Base-by-base conservation (phyloP, 1,140 invertebrate species). In the Rhopalosiphum padi region DNA sequence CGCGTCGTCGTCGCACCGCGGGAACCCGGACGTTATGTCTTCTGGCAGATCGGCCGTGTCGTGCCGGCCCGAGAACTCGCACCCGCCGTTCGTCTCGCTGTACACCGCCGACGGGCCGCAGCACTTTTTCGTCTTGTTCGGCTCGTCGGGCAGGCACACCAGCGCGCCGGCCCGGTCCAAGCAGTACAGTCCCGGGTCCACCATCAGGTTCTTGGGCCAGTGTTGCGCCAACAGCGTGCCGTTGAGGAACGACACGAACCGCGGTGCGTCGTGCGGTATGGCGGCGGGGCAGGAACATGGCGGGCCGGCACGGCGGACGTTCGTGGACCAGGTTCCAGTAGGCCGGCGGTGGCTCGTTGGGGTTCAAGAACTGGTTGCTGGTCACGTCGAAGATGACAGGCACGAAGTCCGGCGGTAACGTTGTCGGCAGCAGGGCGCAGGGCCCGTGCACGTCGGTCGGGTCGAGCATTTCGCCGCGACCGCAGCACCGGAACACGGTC, bases 91-190 rank as follows among this genome's bases (percentile, higher is more conserved):
- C 85, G 95, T 95, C 94, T 96, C 95, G 94, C 96, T 96, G 94
- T 96, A 97, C 90, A 95, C 95, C 11, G 96, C 95, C 93, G 96
- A 95, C 93, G 96, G 94, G 46, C 96, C 96, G 94, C 97, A 97
- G 94, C 96, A 97, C 95, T 97, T 96, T 94, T 95, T 95, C 68
- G 96, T 94, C 88, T 95, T 94, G 35, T 95, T 93, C 22, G 91
- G 48, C 35, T 93, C 46, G 3, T 93, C 91, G n/a, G 91, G 91
- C 35, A 9, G 23, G 35, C 94, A 94, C 43, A 94, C 30, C 53
- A 94, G 83, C 23, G 86, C 93, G 46, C 90, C 93, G 51, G 41
- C 90, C 5, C 77, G 83, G 46, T 94, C 94, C 43, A 96, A 96
- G 94, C 97, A 97, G 94, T 96, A 97, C 15, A 96, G 95, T 0